These are phyloP conservation scores for Lymantria monacha DNA, from an alignment of 2,888 invertebrate genomes.

Conservation along the genomic window DNA sequence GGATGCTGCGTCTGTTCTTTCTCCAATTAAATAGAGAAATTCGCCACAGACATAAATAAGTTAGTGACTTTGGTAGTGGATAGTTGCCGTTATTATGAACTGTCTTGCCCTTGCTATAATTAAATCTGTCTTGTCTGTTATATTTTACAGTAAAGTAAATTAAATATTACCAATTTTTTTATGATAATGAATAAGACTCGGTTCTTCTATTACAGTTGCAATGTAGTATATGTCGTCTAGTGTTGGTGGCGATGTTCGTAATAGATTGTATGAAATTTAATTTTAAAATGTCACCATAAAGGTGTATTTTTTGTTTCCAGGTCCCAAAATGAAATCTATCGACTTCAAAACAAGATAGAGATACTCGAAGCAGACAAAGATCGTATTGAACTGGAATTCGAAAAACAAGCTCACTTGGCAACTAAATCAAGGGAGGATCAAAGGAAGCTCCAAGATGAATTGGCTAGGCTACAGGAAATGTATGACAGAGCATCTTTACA, in stretches of 20 bases:
- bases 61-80: too few relatives aligned
- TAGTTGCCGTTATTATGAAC: too few relatives aligned
- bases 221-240: slow-evolving; percentile 59
- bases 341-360: slow-evolving; percentile 94
- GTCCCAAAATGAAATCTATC: slow-evolving; percentile 93
- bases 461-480: slow-evolving; percentile 92
- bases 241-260: slow-evolving; percentile 55
- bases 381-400: slow-evolving; percentile 91
- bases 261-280: not conserved
- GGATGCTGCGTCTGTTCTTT: too few relatives aligned
- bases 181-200: not conserved
- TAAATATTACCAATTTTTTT: too few relatives aligned
- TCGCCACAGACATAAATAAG: too few relatives aligned
- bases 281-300: too few relatives aligned
- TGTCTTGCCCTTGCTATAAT: too few relatives aligned
- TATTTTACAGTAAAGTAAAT: too few relatives aligned
- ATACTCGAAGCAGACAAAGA: slow-evolving; percentile 94
- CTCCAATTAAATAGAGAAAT: too few relatives aligned
- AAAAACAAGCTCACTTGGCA: slow-evolving; percentile 90
- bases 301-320: slow-evolving; percentile 69
- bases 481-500: slow-evolving; percentile 94
- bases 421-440: slow-evolving; percentile 93
- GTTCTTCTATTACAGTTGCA: not conserved
- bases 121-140: too few relatives aligned
- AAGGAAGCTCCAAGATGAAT: slow-evolving; percentile 93